Percentiles rank a stretch among this genome's conserved stretches.
Conservation (phyloP, 2,113 vertebrate species). For the Ptychochromis oligacanthus region DNA sequence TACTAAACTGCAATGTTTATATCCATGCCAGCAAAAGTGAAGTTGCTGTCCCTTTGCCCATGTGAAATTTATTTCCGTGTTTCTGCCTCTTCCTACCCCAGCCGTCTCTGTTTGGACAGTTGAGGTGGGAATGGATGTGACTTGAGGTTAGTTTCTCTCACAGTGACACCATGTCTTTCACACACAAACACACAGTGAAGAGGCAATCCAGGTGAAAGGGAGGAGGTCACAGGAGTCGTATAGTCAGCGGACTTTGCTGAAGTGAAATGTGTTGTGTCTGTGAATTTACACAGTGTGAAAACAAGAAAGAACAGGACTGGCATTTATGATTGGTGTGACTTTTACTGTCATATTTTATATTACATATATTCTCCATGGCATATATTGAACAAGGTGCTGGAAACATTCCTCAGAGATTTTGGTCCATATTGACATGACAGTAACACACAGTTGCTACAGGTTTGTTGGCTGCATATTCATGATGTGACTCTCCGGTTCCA, state of each 20-base stretch:
- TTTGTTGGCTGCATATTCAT: background rate
- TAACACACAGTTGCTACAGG: background rate
- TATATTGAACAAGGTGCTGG: background rate
- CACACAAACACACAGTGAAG: conserved; percentile 16
- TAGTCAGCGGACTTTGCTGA: background rate
- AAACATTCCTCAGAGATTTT: no score
- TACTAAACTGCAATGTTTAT: background rate
- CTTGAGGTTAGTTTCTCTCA: conserved; percentile 29
- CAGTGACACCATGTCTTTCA: conserved; percentile 9
- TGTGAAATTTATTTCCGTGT: conserved; percentile 2
- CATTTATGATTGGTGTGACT: background rate
- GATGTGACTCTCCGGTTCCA: background rate
- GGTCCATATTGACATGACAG: background rate
- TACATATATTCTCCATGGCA: background rate
- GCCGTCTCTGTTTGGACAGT: conserved; percentile 15
- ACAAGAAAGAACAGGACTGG: background rate
- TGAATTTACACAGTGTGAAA: background rate
- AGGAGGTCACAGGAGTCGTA: conserved; percentile 17
- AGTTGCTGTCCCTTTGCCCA: background rate
- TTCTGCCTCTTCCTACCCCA: background rate
- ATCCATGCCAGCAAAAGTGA: background rate
- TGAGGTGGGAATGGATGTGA: conserved; percentile 28
- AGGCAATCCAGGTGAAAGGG: conserved; percentile 22
- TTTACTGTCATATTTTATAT: background rate
- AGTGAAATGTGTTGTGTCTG: conserved; percentile 14